Evolutionary conservation across 2,113 vertebrate genomes (phyloP), one percentile per base, ranked within the genome.

Genomic region (Psephotus haematonotus): DNA sequence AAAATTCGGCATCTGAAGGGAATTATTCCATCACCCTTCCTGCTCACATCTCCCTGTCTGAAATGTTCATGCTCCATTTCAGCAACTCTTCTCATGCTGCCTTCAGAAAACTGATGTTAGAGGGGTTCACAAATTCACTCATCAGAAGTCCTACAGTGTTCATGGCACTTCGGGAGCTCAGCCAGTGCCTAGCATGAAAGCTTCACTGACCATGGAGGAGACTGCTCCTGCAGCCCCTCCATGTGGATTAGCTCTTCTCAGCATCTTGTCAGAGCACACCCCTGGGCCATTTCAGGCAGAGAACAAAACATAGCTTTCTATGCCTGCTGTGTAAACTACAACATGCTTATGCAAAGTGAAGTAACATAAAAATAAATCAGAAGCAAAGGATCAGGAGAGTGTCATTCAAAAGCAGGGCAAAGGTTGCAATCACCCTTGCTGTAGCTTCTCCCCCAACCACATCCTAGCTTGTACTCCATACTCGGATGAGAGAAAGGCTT

Each of bases 1-100:
- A 82, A 94, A 81, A 88, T 52, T 84, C 62, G 75, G 50, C 74
- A 93, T 60, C 72, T 78, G 67, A 85, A 79, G 50, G 92, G 65
- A 94, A 29, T 33, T 71, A 68, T 63, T 97, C 53, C 46, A 43
- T 28, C 69, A 88, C 72, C 52, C 27, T 78, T 79, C 62, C 93
- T 22, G 64, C 49, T 77, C 77, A 43, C 43, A 60, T 43, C 18
- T 72, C 31, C 17, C 19, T 31, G 29, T 27, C 44, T 65, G 46
- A 88, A 92, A 78, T 1, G 4, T 17, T 44, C 27, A 17, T 0
- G 2, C 4, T 44, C n/a, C 5, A 6, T 64, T 91, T 77, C 72
- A 91, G 46, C 62, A 77, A 27, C 70, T 88, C 63, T 65, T 79
- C 49, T 63, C 9, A 20, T 16, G 22, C 35, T 17, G 62, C 17